A percentile compares a stretch with the other conserved stretches of the same genome.
Evolutionary conservation across 2,113 vertebrate genomes (phyloP).

Genomic region (Hiodon tergisus): DNA sequence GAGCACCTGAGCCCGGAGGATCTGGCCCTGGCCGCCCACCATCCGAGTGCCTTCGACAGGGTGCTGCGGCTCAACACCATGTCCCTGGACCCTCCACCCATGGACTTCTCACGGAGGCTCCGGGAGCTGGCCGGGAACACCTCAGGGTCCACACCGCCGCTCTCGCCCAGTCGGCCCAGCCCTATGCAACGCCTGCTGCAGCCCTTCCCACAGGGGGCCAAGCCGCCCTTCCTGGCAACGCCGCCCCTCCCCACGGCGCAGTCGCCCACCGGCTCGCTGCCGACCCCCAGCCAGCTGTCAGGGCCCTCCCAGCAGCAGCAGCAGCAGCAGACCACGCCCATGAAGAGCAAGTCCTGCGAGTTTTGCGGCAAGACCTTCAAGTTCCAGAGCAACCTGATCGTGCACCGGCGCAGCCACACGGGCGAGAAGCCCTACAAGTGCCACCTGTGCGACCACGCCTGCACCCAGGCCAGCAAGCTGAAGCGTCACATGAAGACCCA

Average conservation of each 20-base stretch:
- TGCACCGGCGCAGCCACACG: slow-evolving; percentile 94
- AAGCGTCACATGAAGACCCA: slow-evolving; percentile 99
- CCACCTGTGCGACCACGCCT: slow-evolving; percentile 94
- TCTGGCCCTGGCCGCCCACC: slow-evolving; percentile 89
- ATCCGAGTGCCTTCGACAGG: slow-evolving; percentile 97
- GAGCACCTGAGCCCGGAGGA: slow-evolving; percentile 93
- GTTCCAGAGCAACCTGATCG: slow-evolving; percentile 97
- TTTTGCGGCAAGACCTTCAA: slow-evolving; percentile 98
- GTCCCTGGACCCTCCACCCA: slow-evolving; percentile 84
- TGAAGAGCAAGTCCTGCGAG: slow-evolving; percentile 95
- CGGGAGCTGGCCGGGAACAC: slow-evolving; percentile 95
- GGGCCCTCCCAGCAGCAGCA: background rate
- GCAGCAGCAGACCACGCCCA: slow-evolving; percentile 68
- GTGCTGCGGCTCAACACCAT: slow-evolving; percentile 96
- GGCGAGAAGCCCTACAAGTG: slow-evolving; percentile 98
- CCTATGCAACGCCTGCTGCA: slow-evolving; percentile 97
- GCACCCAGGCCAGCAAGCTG: slow-evolving; percentile 96
- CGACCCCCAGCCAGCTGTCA: slow-evolving; percentile 58
- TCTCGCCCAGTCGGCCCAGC: slow-evolving; percentile 92
- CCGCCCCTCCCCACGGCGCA: slow-evolving; percentile 89
- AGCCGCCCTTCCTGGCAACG: slow-evolving; percentile 89
- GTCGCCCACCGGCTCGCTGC: slow-evolving; percentile 80
- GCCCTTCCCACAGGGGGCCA: slow-evolving; percentile 92
- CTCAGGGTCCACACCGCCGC: slow-evolving; percentile 81
- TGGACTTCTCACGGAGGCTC: slow-evolving; percentile 97